phyloP scores from a whole-genome alignment of 2,113 vertebrate species.

The Melanotaenia duboulayi region DNA sequence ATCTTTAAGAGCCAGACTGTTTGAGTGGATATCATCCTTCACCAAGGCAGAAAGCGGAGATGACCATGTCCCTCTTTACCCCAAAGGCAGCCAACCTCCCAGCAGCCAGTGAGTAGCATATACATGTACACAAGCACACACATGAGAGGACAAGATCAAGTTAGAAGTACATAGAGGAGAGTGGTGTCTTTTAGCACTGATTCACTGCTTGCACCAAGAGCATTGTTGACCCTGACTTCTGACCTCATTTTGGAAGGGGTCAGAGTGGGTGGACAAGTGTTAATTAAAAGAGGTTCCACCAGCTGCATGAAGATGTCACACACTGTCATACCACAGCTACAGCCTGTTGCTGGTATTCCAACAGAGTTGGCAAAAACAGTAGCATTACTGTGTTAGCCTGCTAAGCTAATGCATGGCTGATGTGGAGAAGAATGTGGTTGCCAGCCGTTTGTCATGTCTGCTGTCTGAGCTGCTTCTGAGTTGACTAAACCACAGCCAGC shows the following conservation, averaged over 20 bases:
- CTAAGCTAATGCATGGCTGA: constrained; percentile 77
- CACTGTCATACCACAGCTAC: constrained; percentile 14
- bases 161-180: background rate
- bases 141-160: background rate
- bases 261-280: constrained; percentile 1
- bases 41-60: constrained; percentile 84
- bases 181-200: constrained; percentile 27
- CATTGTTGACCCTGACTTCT: constrained; percentile 29
- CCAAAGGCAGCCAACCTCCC: constrained; percentile 82
- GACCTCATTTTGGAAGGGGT: constrained; percentile 30
- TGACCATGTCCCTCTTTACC: constrained; percentile 81
- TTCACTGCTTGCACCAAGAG: constrained; percentile 24
- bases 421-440: constrained; percentile 82
- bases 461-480: constrained; percentile 80
- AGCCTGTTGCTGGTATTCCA: constrained; percentile 11
- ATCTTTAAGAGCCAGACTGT: constrained; percentile 85
- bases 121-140: constrained; percentile 40
- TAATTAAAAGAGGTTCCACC: constrained; percentile 31
- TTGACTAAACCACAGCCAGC: constrained; percentile 77
- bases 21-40: constrained; percentile 88
- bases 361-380: constrained; percentile 12
- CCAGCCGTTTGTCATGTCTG: constrained; percentile 84
- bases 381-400: constrained; percentile 58
- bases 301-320: constrained; percentile 28
- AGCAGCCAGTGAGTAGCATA: constrained; percentile 83